phyloP scores from a whole-genome alignment of 2,113 vertebrate species.

The Paramormyrops kingsleyae region DNA sequence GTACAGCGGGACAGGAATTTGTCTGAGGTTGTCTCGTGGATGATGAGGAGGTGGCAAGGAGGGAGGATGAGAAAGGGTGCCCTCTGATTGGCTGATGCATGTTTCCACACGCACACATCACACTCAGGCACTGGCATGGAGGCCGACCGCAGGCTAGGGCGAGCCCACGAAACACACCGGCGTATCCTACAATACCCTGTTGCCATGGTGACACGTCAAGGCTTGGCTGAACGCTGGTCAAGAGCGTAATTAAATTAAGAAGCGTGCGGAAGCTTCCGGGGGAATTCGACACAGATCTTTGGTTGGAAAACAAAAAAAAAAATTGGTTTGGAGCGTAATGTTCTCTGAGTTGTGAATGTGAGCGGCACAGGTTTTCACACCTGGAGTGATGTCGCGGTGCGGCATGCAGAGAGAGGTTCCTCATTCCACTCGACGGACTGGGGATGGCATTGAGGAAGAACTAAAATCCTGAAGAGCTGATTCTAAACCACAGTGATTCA shows the following conservation, averaged over 20 bases:
- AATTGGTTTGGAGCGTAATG: background rate
- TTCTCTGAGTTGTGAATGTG: slow-evolving; percentile 2
- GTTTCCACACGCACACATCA: slow-evolving; percentile 1
- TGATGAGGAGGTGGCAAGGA: background rate
- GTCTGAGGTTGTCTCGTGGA: background rate
- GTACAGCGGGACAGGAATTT: background rate
- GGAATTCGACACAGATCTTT: slow-evolving; percentile 34
- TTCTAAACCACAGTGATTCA: slow-evolving; percentile 35
- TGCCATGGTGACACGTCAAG: background rate
- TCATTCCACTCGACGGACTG: slow-evolving; percentile 11
- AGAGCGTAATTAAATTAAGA: background rate
- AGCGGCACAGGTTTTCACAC: slow-evolving; percentile 5
- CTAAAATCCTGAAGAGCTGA: background rate
- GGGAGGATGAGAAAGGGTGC: background rate
- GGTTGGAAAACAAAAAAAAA: slow-evolving; percentile 29
- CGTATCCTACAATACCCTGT: slow-evolving; percentile 17
- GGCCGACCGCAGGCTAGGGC: background rate
- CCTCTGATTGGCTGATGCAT: background rate
- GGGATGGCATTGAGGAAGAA: slow-evolving; percentile 13
- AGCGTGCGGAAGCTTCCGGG: slow-evolving; percentile 9
- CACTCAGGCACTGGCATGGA: slow-evolving; percentile 25
- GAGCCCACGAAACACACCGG: background rate
- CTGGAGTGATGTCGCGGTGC: background rate
- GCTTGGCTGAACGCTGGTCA: background rate
- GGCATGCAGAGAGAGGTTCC: background rate